Evolutionary conservation across 1,140 invertebrate genomes (phyloP).

Genomic region (Homalodisca vitripennis): DNA sequence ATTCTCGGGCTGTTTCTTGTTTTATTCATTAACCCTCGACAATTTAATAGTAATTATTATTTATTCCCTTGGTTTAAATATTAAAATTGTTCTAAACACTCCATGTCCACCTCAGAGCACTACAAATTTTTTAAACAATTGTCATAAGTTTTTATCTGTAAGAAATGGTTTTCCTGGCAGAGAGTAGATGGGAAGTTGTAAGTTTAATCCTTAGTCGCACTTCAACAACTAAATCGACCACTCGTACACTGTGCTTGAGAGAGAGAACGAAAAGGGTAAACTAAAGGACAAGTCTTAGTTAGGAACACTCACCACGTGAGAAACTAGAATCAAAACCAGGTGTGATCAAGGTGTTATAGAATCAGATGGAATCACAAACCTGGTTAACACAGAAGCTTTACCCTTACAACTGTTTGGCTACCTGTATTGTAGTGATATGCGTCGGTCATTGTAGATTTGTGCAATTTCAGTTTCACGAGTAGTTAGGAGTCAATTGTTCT

Average conservation of each 20-base stretch:
- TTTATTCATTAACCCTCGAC: slow-evolving; percentile 24
- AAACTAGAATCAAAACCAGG: too few relatives aligned
- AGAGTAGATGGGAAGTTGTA: slow-evolving; percentile 8
- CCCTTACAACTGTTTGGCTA: neutral
- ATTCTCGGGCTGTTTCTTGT: slow-evolving; percentile 11
- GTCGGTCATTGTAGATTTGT: neutral
- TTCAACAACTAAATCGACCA: neutral
- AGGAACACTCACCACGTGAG: too few relatives aligned
- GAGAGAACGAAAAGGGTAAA: too few relatives aligned
- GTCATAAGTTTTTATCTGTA: slow-evolving; percentile 5
- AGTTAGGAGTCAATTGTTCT: too few relatives aligned
- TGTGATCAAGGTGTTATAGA: too few relatives aligned
- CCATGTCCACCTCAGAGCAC: slow-evolving; percentile 18
- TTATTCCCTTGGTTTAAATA: slow-evolving; percentile 17
- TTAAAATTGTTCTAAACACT: slow-evolving; percentile 28
- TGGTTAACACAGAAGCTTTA: neutral
- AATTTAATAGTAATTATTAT: slow-evolving; percentile 30
- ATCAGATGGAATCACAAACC: too few relatives aligned
- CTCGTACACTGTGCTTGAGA: neutral
- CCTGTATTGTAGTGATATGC: slow-evolving; percentile 18
- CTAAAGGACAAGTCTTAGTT: too few relatives aligned
- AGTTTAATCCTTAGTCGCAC: slow-evolving; percentile 15
- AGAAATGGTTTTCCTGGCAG: slow-evolving; percentile 18
- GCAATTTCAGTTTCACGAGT: too few relatives aligned
- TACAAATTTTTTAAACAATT: slow-evolving; percentile 21